A percentile compares a stretch with the other conserved stretches of the same genome.
Evolutionary conservation across 2,888 invertebrate genomes (phyloP).

Genomic region (Cephalotes varians): DNA sequence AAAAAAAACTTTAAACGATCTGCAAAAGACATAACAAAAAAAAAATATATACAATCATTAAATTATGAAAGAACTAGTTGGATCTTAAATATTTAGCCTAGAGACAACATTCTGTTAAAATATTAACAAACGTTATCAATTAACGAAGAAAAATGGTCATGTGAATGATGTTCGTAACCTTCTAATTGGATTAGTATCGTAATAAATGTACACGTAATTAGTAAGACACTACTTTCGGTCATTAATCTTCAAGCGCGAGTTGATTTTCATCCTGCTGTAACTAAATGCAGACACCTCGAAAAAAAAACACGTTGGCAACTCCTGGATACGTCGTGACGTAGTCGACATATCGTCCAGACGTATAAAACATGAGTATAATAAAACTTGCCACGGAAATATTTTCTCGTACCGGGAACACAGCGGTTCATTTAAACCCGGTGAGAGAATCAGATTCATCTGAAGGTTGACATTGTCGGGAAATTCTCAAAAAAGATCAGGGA

Average conservation of each 20-base stretch:
- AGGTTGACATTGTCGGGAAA: slow-evolving; percentile 44
- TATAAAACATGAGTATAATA: slow-evolving; percentile 81
- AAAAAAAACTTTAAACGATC: neutral
- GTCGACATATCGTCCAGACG: slow-evolving; percentile 68
- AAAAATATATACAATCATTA: neutral
- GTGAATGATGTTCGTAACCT: neutral
- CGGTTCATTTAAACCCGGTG: neutral
- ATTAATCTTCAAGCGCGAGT: slow-evolving; percentile 17
- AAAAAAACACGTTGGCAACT: slow-evolving; percentile 48
- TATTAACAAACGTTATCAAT: neutral
- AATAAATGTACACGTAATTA: slow-evolving; percentile 28
- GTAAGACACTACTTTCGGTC: neutral
- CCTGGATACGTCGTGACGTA: slow-evolving; percentile 58
- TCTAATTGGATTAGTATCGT: slow-evolving; percentile 18
- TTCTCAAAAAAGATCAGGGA: slow-evolving; percentile 58
- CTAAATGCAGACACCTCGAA: slow-evolving; percentile 19
- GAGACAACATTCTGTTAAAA: neutral
- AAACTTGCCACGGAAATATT: slow-evolving; percentile 83
- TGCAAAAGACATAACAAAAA: neutral
- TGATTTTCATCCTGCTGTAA: slow-evolving; percentile 29
- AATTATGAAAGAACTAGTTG: neutral
- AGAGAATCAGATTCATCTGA: slow-evolving; percentile 12
- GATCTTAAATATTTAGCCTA: neutral
- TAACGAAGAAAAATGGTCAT: neutral
- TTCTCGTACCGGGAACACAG: slow-evolving; percentile 60